These are phyloP conservation scores for Craseonycteris thonglongyai DNA, from an alignment of 2,113 vertebrate species.

Conservation along the genomic window DNA sequence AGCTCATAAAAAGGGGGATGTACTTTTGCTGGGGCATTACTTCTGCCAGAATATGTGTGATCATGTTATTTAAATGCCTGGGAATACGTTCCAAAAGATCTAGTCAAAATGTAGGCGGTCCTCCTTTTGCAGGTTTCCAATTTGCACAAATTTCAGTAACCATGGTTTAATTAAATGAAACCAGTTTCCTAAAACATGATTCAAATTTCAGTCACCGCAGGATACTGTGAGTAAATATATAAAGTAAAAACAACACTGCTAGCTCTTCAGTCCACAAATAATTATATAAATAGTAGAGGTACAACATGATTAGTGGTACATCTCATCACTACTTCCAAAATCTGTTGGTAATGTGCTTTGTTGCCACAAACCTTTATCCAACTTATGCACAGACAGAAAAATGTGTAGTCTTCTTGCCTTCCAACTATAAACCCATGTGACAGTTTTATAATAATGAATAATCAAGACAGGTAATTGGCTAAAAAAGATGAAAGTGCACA, in stretches of 20 bases:
- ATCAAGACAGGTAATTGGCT: background rate
- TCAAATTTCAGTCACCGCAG: background rate
- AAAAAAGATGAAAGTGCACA: background rate
- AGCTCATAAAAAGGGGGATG: no score
- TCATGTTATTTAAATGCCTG: background rate
- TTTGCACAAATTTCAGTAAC: background rate
- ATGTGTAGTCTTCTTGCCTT: background rate
- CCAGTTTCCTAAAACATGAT: background rate
- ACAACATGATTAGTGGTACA: background rate
- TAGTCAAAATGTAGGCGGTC: background rate
- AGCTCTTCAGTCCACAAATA: background rate
- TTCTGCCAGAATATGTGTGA: no score
- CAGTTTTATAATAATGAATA: background rate
- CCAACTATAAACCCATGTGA: background rate
- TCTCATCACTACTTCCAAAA: background rate
- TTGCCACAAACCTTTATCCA: background rate
- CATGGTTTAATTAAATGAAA: background rate
- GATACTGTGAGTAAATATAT: background rate
- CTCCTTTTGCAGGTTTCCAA: background rate
- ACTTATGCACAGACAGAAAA: background rate
- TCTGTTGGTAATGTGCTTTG: background rate
- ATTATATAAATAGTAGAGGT: background rate
- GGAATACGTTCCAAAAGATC: background rate
- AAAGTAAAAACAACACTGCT: background rate
- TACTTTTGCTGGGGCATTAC: no score